Conservation (phyloP, 2,888 invertebrate genomes). For the Anoncus sp. region DNA sequence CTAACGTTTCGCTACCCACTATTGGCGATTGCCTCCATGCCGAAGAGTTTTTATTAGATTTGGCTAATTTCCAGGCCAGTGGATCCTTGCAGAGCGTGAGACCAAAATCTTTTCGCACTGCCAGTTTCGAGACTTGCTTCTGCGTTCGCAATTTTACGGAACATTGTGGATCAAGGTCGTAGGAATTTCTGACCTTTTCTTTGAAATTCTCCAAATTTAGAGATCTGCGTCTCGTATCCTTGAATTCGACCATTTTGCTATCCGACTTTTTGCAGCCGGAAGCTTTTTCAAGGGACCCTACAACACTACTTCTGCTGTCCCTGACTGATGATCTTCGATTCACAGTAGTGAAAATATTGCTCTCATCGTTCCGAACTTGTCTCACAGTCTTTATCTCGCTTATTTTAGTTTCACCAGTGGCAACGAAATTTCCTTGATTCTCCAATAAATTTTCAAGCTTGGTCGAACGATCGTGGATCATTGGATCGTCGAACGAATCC, state of each 20-base stretch:
- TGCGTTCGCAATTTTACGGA: conserved; percentile 22
- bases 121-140: conserved; percentile 57
- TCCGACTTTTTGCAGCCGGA: background rate
- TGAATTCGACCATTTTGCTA: conserved; percentile 3
- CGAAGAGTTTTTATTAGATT: conserved; percentile 60
- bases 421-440: conserved; percentile 31
- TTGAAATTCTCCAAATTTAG: conserved; percentile 17
- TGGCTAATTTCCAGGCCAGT: conserved; percentile 50
- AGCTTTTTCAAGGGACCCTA: conserved; percentile 2
- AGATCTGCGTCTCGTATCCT: conserved; percentile 7
- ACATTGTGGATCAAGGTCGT: conserved; percentile 6
- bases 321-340: conserved; percentile 11
- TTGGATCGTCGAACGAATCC: conserved; percentile 54
- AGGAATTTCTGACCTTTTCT: conserved; percentile 6
- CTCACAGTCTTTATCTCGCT: background rate
- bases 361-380: background rate
- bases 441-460: conserved; percentile 21
- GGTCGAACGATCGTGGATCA: conserved; percentile 33
- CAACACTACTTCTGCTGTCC: conserved; percentile 9
- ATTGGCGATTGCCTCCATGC: conserved; percentile 62
- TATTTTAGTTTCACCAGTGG: background rate
- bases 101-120: conserved; percentile 69
- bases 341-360: background rate
- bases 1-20: conserved; percentile 5
- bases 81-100: conserved; percentile 69